Base-by-base conservation (phyloP, 2,888 invertebrate species). In the Pinctada fucata region DNA sequence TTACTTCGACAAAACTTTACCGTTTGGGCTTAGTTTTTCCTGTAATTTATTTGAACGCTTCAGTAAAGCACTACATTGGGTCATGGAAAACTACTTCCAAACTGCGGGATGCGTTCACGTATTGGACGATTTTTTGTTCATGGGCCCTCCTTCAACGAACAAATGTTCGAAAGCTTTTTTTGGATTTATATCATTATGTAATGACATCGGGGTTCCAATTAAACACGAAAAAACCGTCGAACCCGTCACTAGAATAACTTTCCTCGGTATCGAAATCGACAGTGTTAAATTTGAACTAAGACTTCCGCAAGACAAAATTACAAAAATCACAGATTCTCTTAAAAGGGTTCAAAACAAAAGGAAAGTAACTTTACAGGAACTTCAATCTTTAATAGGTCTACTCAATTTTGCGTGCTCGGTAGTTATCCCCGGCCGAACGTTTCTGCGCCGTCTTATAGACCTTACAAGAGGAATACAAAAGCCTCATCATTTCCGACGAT, bases 341-440 rank as follows among this genome's bases (percentile, higher is more conserved):
- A n/a, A n/a, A n/a, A n/a, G n/a, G n/a, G n/a, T n/a, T n/a, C n/a
- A 48, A 71, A 49, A 3, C 64, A 76, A 4, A 10, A 58, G n/a
- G 74, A 81, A 50, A 70, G 79, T n/a, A n/a, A n/a, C n/a, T n/a
- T n/a, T n/a, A n/a, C n/a, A n/a, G n/a, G n/a, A n/a, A n/a, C n/a
- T n/a, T n/a, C 81, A 79, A 68, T 76, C 79, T 13, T 49, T 81
- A 4, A 66, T 76, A 47, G 81, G 81, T 68, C 16, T 79, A 10
- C 74, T 81, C 4, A 76, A 76, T 63, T 81, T 76, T 67, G 65
- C 73, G 4, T 81, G 81, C 50, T 50, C 66, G n/a, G 81, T 73
- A 5, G 79, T 81, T 1, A 49, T 65, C 2, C 79, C 77, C 13
- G 74, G 81, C 2, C 65, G 76, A 16, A 10, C 76, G 6, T 81